Conservation (phyloP, 35 echinoderm and acorn worm genomes). For the Heliocidaris erythrogramma region DNA sequence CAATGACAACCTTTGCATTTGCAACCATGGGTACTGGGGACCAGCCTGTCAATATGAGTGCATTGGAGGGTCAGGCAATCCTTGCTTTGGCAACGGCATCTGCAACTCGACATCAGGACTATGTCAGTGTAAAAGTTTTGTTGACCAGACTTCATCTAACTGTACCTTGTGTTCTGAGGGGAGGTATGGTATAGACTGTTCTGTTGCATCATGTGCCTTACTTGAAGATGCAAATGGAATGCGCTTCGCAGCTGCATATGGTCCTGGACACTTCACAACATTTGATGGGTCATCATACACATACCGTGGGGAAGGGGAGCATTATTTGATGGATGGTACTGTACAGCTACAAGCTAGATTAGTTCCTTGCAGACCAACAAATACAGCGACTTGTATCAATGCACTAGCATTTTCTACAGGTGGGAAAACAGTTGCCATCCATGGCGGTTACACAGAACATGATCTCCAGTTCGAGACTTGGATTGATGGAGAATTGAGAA, state of each 20-base stretch:
- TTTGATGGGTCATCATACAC: conserved; percentile 83
- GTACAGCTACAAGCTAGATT: conserved; percentile 63
- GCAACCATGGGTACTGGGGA: conserved; percentile 85
- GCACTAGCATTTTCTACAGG: conserved; percentile 57
- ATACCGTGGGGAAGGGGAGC: conserved; percentile 74
- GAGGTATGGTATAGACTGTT: conserved; percentile 76
- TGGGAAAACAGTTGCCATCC: conserved; percentile 56
- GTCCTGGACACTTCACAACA: conserved; percentile 78
- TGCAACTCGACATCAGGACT: conserved; percentile 64
- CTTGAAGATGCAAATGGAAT: conserved; percentile 21
- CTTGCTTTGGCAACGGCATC: conserved; percentile 73
- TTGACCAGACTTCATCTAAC: conserved; percentile 51
- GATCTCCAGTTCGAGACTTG: conserved; percentile 60
- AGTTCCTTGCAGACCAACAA: conserved; percentile 59
- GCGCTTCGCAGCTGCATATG: conserved; percentile 63
- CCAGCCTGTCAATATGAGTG: conserved; percentile 78
- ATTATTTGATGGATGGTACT: conserved; percentile 45
- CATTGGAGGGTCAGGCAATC: conserved; percentile 70
- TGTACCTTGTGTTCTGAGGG: conserved; percentile 67
- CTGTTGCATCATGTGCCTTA: conserved; percentile 47
- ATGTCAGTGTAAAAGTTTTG: conserved; percentile 60
- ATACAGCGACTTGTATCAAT: conserved; percentile 71
- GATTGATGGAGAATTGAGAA: conserved; percentile 54
- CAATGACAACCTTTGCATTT: conserved; percentile 57
- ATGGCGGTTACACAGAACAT: conserved; percentile 76